Evolutionary conservation across 2,888 invertebrate species (phyloP), one percentile per base, ranked within the genome.

Genomic region (Pterostichus madidus): DNA sequence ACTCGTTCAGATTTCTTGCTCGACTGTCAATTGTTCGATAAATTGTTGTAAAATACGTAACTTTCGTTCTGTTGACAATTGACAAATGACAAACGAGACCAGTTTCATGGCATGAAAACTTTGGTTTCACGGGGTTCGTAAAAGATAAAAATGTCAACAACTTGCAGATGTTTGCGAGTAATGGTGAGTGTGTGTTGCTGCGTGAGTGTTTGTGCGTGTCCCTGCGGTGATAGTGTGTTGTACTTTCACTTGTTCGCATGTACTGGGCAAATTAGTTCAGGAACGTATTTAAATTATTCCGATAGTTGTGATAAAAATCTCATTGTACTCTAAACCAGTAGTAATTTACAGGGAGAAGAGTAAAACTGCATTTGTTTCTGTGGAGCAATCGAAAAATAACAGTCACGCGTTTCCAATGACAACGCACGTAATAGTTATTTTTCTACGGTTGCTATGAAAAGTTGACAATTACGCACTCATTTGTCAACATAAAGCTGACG

Each of bases 1-100:
- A 5, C 8, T 13, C 17, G 53, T 53, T 53, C 53, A 17, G 59
- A 31, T 64, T 64, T 64, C 64, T 35, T 64, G 64, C 13, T 49
- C 49, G 11, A 49, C 24, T 64, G 64, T 64, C 64, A 64, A 64
- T 61, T 61, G 61, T 61, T 64, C 32, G 64, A 35, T 64, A 59
- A 59, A 64, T 64, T 64, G n/a, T n/a, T 49, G 64, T 64, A 64
- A 64, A 64, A 59, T 59, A 64, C 64, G 64, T 64, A 64, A 64
- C 64, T 64, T 64, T 64, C 64, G 64, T 32, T 64, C 35, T 35
- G 64, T 13, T 64, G 64, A 64, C 64, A 64, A 64, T 64, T 64
- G 64, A 64, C 35, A 64, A 35, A 64, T 35, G 64, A 64, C 35
- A 64, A 35, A 35, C 64, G 64, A 32, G 32, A 32, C 35, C 35